These are phyloP conservation scores for Danaus chrysippus DNA, from an alignment of 2,888 invertebrate genomes.

Conservation along the genomic window DNA sequence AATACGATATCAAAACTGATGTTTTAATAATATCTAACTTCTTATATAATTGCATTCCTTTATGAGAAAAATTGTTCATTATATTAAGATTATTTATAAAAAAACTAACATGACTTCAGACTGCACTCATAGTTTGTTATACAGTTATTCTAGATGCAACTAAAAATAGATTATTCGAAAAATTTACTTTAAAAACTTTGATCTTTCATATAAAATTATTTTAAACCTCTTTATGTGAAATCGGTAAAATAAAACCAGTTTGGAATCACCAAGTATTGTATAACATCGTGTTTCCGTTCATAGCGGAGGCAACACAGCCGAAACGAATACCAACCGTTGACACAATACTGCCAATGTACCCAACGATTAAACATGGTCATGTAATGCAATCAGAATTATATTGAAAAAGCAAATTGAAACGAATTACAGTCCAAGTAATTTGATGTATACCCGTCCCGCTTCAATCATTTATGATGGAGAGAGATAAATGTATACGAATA, in stretches of 20 bases:
- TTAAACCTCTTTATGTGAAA: conserved; percentile 40
- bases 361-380: conserved; percentile 23
- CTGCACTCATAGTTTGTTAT: too few species aligned
- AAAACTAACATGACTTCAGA: too few species aligned
- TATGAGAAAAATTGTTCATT: too few species aligned
- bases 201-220: conserved; percentile 19
- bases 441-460: conserved; percentile 27
- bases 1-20: too few species aligned
- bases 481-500: conserved; percentile 28
- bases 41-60: too few species aligned
- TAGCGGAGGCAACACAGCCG: conserved; percentile 36
- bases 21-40: too few species aligned
- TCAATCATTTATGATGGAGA: conserved; percentile 20
- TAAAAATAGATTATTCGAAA: too few species aligned
- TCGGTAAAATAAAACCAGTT: conserved; percentile 44
- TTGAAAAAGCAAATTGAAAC: conserved; percentile 34
- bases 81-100: too few species aligned
- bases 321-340: conserved; percentile 23
- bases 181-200: not conserved
- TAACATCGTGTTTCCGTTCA: conserved; percentile 40
- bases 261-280: conserved; percentile 40
- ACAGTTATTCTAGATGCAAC: too few species aligned
- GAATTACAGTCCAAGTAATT: conserved; percentile 32
- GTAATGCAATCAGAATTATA: conserved; percentile 31
- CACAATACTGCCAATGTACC: conserved; percentile 16